Evolutionary conservation across 2,113 vertebrate species (phyloP).

Genomic region (Trochalopteron elliotii): DNA sequence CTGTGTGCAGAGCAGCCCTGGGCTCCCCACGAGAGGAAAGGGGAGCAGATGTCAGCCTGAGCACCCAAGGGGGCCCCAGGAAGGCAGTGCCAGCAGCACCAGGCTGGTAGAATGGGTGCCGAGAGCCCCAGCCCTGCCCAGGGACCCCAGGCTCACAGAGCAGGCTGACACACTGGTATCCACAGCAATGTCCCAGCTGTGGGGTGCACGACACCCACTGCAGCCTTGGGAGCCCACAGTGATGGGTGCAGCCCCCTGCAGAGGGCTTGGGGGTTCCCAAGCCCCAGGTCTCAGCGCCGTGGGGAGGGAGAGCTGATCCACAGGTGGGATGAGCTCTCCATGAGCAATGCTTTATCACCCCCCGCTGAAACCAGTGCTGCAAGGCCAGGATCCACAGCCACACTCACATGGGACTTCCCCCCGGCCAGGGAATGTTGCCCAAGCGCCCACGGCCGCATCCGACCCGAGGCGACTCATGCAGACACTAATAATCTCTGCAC

Average conservation of each 20-base stretch:
- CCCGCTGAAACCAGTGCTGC: not conserved
- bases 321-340: not conserved
- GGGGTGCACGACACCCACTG: not conserved
- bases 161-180: not conserved
- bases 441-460: not conserved
- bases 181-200: not conserved
- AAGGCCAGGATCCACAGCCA: not conserved
- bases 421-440: rapidly evolving
- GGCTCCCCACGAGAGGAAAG: not conserved
- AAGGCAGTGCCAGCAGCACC: not conserved
- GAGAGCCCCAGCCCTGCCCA: not conserved
- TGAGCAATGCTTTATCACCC: rapidly evolving
- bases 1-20: not conserved
- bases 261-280: not conserved
- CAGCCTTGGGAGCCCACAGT: not conserved
- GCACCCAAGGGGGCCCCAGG: not conserved
- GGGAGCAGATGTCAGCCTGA: not conserved
- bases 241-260: not conserved
- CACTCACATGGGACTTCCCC: rapidly evolving
- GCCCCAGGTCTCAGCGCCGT: rapidly evolving
- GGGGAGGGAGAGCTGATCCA: not conserved
- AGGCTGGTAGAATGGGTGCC: not conserved
- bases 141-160: not conserved
- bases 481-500: not conserved
- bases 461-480: not conserved